phyloP scores from a whole-genome alignment of 2,113 vertebrate species.

The Oxyura jamaicensis region DNA sequence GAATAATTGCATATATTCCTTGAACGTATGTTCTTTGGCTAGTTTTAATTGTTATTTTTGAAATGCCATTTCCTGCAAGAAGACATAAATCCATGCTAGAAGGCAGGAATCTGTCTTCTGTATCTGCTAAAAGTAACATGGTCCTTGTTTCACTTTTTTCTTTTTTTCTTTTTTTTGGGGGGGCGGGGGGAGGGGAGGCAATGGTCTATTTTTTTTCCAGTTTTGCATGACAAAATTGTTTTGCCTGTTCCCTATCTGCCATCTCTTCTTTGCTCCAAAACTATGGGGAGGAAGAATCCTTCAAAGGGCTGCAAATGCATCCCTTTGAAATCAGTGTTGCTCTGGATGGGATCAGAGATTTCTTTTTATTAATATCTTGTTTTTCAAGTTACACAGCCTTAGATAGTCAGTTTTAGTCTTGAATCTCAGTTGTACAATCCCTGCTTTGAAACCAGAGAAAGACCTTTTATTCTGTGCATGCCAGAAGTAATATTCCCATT shows the following conservation, averaged over 20 bases:
- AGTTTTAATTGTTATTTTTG: background rate
- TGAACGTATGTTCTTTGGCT: background rate
- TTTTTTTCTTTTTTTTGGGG: too few relatives aligned
- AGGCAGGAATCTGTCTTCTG: too few relatives aligned
- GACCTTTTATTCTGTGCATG: background rate
- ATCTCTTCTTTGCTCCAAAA: background rate
- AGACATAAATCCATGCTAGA: too few relatives aligned
- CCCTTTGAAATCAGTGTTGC: background rate
- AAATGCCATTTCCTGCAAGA: too few relatives aligned
- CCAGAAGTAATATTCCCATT: background rate
- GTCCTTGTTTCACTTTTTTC: too few relatives aligned
- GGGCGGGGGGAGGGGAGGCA: too few relatives aligned
- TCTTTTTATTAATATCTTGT: background rate
- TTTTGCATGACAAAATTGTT: background rate
- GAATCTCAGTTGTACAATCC: background rate
- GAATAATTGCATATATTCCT: background rate
- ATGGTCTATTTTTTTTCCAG: too few relatives aligned
- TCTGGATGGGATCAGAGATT: too few relatives aligned
- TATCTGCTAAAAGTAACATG: too few relatives aligned
- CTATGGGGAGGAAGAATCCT: background rate
- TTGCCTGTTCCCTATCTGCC: background rate
- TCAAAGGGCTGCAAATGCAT: too few relatives aligned
- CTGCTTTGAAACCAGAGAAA: background rate
- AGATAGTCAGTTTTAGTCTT: background rate
- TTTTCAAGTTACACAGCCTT: background rate